These are phyloP conservation scores for Trichomalopsis sarcophagae DNA, from an alignment of 1,140 invertebrate genomes.

Conservation along the genomic window DNA sequence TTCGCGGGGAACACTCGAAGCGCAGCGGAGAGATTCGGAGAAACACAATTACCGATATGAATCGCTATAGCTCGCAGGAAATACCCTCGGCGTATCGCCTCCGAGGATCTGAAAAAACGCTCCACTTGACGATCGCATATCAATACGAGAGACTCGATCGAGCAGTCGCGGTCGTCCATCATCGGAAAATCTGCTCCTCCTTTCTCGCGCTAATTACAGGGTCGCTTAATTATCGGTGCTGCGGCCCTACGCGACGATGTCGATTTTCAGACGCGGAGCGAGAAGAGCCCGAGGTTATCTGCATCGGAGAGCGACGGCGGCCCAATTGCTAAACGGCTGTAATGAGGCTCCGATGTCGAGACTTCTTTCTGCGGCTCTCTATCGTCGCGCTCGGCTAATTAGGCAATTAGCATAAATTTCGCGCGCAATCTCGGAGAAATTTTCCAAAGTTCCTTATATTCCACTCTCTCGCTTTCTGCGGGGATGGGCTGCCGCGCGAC, in stretches of 20 bases:
- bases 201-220: not conserved
- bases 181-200: not conserved
- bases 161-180: not conserved
- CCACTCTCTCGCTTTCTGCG: too few species aligned
- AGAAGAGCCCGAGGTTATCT: slow-evolving; percentile 6
- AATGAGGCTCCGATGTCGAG: slow-evolving; percentile 11
- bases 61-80: too few species aligned
- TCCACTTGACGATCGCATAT: too few species aligned
- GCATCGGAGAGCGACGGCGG: not conserved
- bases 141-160: too few species aligned
- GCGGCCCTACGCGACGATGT: not conserved
- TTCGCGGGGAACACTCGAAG: too few species aligned
- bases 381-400: slow-evolving; percentile 19
- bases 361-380: not conserved
- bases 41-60: too few species aligned
- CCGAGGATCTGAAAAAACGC: too few species aligned
- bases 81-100: too few species aligned
- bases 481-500: not conserved
- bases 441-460: not conserved
- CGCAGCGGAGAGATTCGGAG: too few species aligned
- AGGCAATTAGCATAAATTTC: slow-evolving; percentile 29
- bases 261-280: slow-evolving; percentile 11
- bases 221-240: slow-evolving; percentile 27
- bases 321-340: slow-evolving; percentile 12
- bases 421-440: slow-evolving; percentile 1